Percentiles rank a stretch among this genome's conserved stretches.
Conservation (phyloP, 2,113 vertebrate species). For the Urocitellus parryii region DNA sequence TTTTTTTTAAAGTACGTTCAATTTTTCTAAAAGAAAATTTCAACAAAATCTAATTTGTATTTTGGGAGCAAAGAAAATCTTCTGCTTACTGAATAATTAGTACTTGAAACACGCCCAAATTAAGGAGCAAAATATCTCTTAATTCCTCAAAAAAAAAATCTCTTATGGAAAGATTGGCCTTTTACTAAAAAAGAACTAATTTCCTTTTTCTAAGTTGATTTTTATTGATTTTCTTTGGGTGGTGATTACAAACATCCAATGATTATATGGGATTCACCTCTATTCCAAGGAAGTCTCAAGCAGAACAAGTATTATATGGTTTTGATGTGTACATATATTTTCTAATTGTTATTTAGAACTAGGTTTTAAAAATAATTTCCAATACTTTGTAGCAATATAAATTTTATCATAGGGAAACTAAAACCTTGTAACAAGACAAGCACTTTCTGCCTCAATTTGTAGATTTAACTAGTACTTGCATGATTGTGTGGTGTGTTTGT, state of each 20-base stretch:
- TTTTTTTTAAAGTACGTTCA: not conserved
- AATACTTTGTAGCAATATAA: conserved; percentile 36
- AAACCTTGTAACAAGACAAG: conserved; percentile 11
- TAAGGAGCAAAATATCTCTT: conserved; percentile 40
- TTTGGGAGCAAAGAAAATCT: conserved; percentile 26
- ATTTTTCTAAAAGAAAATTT: conserved; percentile 47
- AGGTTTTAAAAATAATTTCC: conserved; percentile 48
- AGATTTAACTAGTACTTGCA: not conserved
- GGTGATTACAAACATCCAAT: conserved; percentile 39
- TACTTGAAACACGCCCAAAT: conserved; percentile 7
- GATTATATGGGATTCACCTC: conserved; percentile 33
- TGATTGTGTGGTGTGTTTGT: not conserved
- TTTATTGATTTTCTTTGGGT: conserved; percentile 29
- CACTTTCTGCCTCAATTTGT: not conserved
- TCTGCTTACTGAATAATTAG: conserved; percentile 15
- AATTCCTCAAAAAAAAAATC: conserved; percentile 36
- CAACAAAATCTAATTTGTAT: conserved; percentile 57
- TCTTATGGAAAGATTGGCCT: not conserved
- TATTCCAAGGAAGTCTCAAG: not conserved
- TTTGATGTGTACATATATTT: conserved; percentile 21
- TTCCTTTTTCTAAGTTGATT: conserved; percentile 54
- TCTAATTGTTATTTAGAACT: conserved; percentile 53
- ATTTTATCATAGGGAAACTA: conserved; percentile 46
- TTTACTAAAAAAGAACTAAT: conserved; percentile 15
- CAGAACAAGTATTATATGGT: conserved; percentile 45